Conservation (phyloP, 2,888 invertebrate genomes). For the Cosmia pyralina region DNA sequence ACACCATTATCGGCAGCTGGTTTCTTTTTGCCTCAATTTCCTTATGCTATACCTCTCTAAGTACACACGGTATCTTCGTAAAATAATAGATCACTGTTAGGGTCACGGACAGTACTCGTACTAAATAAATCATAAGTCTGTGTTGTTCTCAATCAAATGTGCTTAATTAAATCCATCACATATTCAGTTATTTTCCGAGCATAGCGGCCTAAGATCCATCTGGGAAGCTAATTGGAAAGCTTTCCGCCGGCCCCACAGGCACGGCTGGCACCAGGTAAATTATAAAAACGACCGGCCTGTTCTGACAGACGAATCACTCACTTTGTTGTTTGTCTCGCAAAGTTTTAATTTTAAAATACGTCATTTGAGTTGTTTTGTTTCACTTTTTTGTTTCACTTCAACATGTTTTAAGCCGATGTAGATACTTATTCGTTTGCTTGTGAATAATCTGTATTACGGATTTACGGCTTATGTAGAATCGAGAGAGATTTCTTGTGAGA, state of each 20-base stretch:
- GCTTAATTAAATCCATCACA: not conserved
- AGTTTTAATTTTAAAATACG: slow-evolving; percentile 38
- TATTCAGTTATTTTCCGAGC: slow-evolving; percentile 1
- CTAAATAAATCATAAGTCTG: not conserved
- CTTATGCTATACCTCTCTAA: slow-evolving; percentile 23
- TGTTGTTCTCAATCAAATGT: slow-evolving; percentile 4
- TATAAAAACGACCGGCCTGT: slow-evolving; percentile 26
- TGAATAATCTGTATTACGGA: slow-evolving; percentile 71
- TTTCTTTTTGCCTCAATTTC: slow-evolving; percentile 62
- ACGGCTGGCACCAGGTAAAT: slow-evolving; percentile 23
- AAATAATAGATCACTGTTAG: slow-evolving; percentile 23
- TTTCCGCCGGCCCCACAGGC: not conserved
- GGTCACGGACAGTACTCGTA: not conserved
- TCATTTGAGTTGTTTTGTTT: slow-evolving; percentile 16
- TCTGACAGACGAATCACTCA: slow-evolving; percentile 28
- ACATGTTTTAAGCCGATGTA: slow-evolving; percentile 43
- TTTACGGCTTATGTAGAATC: slow-evolving; percentile 72
- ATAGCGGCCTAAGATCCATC: slow-evolving; percentile 3
- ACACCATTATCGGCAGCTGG: slow-evolving; percentile 71
- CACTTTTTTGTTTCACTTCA: slow-evolving; percentile 24
- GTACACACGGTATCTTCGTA: not conserved
- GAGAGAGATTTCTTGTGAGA: slow-evolving; percentile 67
- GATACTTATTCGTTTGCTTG: slow-evolving; percentile 59
- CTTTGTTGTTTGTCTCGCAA: slow-evolving; percentile 34
- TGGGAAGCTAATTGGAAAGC: slow-evolving; percentile 32